A percentile compares a stretch with the other conserved stretches of the same genome.
These are phyloP conservation scores for Eciton burchellii DNA, from an alignment of 1,140 invertebrate species.

Conservation along the genomic window DNA sequence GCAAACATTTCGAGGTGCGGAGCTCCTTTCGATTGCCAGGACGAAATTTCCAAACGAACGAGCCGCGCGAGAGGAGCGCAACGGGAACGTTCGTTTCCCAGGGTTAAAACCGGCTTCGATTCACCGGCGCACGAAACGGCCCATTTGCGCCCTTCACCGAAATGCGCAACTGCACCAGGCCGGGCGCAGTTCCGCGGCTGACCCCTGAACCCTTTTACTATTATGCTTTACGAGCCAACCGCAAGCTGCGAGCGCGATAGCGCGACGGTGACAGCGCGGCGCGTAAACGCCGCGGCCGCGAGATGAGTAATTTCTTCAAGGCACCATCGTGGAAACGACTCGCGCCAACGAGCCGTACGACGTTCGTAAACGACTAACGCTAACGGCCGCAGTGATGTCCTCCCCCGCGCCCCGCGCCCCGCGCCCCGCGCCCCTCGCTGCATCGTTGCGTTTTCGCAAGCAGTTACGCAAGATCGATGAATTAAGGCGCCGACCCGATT, in stretches of 20 bases:
- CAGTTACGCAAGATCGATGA: conserved; percentile 25
- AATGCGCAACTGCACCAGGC: conserved; percentile 8
- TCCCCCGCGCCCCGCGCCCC: too few relatives aligned
- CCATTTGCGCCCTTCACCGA: conserved; percentile 59
- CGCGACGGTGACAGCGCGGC: not conserved
- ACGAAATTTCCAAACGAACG: not conserved
- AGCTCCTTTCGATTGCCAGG: too few relatives aligned
- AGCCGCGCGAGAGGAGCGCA: not conserved
- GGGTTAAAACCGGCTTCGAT: conserved; percentile 12
- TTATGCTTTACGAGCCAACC: conserved; percentile 79
- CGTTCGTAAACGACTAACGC: conserved; percentile 70
- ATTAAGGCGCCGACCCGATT: conserved; percentile 67
- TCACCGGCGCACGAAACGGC: conserved; percentile 30
- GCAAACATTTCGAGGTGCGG: too few relatives aligned
- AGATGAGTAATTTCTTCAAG: conserved; percentile 79
- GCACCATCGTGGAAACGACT: conserved; percentile 79
- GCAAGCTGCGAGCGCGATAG: conserved; percentile 37
- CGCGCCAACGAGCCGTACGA: conserved; percentile 80
- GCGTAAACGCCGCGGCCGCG: conserved; percentile 60
- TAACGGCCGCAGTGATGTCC: conserved; percentile 55
- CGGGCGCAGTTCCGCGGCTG: conserved; percentile 55
- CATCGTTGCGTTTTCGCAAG: too few relatives aligned
- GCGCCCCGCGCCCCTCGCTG: too few relatives aligned
- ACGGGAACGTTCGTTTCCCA: conserved; percentile 1
- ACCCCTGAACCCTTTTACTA: conserved; percentile 72